phyloP scores from a whole-genome alignment of 2,888 invertebrate species.

The Tachystola acroxantha region DNA sequence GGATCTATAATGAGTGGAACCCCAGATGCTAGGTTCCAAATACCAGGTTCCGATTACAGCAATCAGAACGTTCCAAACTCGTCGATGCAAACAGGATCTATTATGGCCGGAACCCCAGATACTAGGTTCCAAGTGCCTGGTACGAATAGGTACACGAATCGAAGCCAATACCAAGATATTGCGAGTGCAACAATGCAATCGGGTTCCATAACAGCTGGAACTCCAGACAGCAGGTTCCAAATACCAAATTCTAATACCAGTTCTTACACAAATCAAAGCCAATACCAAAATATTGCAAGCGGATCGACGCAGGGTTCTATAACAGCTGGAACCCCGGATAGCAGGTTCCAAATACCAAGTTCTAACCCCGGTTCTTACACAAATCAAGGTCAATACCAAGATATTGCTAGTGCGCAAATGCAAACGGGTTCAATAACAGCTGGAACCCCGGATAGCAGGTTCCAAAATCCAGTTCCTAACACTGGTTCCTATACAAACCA shows the following conservation, averaged over 20 bases:
- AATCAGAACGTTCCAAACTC: background rate
- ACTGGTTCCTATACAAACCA: too few species aligned
- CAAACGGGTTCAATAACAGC: slow-evolving; percentile 11
- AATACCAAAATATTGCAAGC: background rate
- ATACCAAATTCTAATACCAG: slow-evolving; percentile 17
- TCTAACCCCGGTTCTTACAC: too few species aligned
- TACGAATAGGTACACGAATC: too few species aligned
- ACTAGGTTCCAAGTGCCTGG: slow-evolving; percentile 5
- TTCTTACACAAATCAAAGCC: too few species aligned
- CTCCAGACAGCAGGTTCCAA: slow-evolving; percentile 18
- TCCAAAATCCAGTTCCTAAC: slow-evolving; percentile 20
- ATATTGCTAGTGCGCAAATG: too few species aligned
- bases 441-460: slow-evolving; percentile 15
- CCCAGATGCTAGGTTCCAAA: slow-evolving; percentile 19
- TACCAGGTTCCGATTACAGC: slow-evolving; percentile 15
- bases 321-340: slow-evolving; percentile 15
- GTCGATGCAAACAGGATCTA: slow-evolving; percentile 7
- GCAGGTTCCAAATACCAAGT: slow-evolving; percentile 6
- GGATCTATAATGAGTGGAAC: slow-evolving; percentile 64
- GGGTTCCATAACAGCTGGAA: slow-evolving; percentile 10
- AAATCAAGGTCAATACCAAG: too few species aligned
- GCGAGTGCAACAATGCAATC: background rate
- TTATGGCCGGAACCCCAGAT: slow-evolving; percentile 15
- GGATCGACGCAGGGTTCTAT: slow-evolving; percentile 9
- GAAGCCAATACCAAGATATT: too few species aligned